Conservation (phyloP, 2,888 invertebrate genomes). For the Xylota segnis region DNA sequence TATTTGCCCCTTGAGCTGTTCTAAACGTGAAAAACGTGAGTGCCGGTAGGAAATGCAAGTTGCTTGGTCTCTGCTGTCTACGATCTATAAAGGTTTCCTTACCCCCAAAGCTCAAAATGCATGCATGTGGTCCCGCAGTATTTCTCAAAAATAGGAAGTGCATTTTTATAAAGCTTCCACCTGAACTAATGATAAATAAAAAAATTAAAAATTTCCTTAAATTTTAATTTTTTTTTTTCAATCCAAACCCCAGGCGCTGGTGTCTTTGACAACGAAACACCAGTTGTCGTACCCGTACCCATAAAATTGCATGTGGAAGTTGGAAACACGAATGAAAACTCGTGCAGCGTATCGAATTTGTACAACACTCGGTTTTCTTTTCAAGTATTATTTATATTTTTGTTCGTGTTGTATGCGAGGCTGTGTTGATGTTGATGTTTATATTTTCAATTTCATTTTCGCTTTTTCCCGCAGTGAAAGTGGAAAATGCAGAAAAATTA, state of each 20-base stretch:
- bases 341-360: constrained; percentile 55
- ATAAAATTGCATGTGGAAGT: constrained; percentile 37
- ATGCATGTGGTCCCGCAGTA: too few species aligned
- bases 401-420: constrained; percentile 28
- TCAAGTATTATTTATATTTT: constrained; percentile 23
- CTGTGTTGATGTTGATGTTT: background rate
- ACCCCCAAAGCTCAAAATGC: too few species aligned
- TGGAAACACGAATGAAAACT: constrained; percentile 35
- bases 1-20: too few species aligned
- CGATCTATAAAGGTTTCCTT: too few species aligned
- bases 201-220: background rate
- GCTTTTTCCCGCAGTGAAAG: constrained; percentile 50
- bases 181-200: background rate
- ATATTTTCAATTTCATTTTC: constrained; percentile 23
- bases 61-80: too few species aligned
- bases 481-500: constrained; percentile 49
- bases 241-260: constrained; percentile 5
- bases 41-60: too few species aligned
- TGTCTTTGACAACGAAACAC: background rate
- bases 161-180: background rate
- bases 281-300: constrained; percentile 5
- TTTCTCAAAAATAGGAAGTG: too few species aligned
- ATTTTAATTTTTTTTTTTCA: background rate
- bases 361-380: constrained; percentile 41
- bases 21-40: too few species aligned